These are phyloP conservation scores for Hofmannophila pseudospretella DNA, from an alignment of 2,888 invertebrate species.

Conservation along the genomic window DNA sequence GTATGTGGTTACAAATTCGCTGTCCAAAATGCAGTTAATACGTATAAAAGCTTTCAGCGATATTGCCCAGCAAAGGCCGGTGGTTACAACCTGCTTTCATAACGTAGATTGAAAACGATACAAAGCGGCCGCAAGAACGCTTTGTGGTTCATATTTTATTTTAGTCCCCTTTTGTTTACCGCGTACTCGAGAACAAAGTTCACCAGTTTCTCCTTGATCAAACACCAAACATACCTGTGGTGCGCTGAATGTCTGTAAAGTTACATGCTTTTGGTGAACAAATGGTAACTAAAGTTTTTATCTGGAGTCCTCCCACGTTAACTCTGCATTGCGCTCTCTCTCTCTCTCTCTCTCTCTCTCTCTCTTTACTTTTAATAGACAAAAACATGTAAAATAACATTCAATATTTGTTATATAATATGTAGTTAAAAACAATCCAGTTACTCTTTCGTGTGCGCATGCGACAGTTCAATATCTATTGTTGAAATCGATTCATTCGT, in stretches of 20 bases:
- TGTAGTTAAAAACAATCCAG: no score
- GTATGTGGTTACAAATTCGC: neutral
- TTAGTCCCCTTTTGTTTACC: slow-evolving; percentile 39
- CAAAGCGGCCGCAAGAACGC: slow-evolving; percentile 69
- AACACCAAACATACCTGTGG: slow-evolving; percentile 32
- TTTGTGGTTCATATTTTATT: slow-evolving; percentile 66
- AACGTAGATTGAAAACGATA: slow-evolving; percentile 66
- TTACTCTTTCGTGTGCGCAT: no score
- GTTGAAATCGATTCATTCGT: no score
- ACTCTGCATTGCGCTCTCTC: no score
- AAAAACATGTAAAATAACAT: no score
- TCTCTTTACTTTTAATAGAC: no score
- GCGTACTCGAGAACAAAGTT: slow-evolving; percentile 31
- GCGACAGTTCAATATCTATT: no score
- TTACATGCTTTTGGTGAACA: neutral
- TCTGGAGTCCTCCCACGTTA: no score
- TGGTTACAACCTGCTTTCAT: slow-evolving; percentile 59
- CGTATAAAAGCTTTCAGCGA: slow-evolving; percentile 49
- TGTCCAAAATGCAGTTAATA: slow-evolving; percentile 39
- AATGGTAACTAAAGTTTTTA: no score
- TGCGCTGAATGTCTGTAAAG: slow-evolving; percentile 7
- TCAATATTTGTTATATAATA: no score
- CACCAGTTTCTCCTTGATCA: slow-evolving; percentile 33
- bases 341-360: no score
- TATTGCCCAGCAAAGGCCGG: slow-evolving; percentile 63